A percentile compares a stretch with the other conserved stretches of the same genome.
Conservation (phyloP, 1,140 invertebrate genomes). For the Archivesica marissinica region DNA sequence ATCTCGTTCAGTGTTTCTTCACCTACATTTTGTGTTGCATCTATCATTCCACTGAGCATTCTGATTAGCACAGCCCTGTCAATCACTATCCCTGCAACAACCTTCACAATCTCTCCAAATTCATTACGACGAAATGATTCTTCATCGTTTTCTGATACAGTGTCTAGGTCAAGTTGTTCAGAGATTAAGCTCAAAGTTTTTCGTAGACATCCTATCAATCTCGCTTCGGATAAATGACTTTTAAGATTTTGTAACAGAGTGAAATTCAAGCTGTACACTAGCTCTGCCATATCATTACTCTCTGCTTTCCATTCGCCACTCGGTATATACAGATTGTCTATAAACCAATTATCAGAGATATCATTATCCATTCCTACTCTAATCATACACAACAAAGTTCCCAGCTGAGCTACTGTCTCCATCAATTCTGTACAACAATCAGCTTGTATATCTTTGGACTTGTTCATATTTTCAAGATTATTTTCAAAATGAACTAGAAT, state of each 20-base stretch:
- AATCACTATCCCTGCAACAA: background rate
- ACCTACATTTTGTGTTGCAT: too few species aligned
- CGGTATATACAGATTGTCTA: conserved; percentile 16
- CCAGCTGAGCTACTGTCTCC: background rate
- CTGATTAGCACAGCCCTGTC: background rate
- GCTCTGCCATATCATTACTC: background rate
- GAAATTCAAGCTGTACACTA: background rate
- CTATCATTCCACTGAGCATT: background rate
- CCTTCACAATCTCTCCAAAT: background rate
- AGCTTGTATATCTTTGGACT: background rate
- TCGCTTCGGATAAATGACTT: background rate
- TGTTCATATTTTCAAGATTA: background rate
- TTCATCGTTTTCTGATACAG: background rate
- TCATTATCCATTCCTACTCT: background rate
- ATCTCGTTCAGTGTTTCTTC: background rate
- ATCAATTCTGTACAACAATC: background rate
- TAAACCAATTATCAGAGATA: conserved; percentile 21
- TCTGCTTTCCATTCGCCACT: background rate
- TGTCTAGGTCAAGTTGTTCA: background rate
- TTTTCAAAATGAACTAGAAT: conserved; percentile 16
- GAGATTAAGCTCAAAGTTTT: background rate
- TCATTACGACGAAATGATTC: too few species aligned
- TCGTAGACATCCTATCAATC: background rate
- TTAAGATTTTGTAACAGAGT: background rate
- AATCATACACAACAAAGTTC: background rate